Evolutionary conservation across 2,888 invertebrate genomes (phyloP).

Genomic region (Campoplex nolae): DNA sequence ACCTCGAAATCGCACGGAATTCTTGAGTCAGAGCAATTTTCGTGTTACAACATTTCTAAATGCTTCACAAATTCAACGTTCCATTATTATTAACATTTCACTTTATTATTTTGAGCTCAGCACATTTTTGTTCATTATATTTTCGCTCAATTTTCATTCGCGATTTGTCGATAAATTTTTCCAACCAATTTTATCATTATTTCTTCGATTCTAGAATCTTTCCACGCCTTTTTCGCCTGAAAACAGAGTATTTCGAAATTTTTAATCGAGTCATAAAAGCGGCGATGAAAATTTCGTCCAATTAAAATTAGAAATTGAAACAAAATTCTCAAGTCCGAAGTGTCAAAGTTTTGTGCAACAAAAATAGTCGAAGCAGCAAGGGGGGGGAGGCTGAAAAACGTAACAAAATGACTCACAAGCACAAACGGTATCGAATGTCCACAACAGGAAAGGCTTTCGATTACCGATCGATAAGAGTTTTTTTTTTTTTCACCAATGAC

Average conservation of each 20-base stretch:
- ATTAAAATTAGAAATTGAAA: not conserved
- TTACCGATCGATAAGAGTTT: conserved; percentile 73
- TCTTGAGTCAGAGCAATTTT: conserved; percentile 26
- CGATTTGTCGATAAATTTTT: not conserved
- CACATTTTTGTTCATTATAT: not conserved
- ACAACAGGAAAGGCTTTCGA: conserved; percentile 57
- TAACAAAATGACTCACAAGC: conserved; percentile 56
- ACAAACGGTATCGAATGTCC: conserved; percentile 67
- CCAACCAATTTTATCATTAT: not conserved
- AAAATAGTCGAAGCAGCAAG: not conserved
- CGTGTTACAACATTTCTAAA: not conserved
- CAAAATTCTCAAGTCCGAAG: not conserved
- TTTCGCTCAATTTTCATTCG: not conserved
- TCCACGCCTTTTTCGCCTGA: no score
- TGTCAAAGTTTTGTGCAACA: not conserved
- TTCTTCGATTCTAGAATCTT: not conserved
- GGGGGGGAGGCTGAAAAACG: not conserved
- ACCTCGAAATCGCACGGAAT: conserved; percentile 30
- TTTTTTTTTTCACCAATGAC: conserved; percentile 8
- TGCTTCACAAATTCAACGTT: not conserved
- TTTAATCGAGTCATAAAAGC: not conserved
- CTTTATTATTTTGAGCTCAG: not conserved
- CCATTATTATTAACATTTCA: not conserved
- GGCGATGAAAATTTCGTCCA: no score
- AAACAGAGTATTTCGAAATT: not conserved